Evolutionary conservation across 2,797 vertebrate species (phyloP).

Genomic region (Rhinella marina): DNA sequence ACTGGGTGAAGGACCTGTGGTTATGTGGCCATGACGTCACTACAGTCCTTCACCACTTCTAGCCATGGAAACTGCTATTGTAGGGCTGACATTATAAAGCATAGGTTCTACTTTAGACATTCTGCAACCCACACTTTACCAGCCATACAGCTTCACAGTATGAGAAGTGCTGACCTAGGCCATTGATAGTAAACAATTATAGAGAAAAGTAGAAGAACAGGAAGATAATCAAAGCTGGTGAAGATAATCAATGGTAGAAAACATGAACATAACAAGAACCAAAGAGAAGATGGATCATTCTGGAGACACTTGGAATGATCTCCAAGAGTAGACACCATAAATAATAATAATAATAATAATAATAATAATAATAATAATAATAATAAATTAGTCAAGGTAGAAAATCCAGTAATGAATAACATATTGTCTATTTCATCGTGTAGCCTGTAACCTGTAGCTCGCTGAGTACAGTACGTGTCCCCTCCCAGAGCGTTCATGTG

Average conservation of each 20-base stretch:
- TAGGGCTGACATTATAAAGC: no score
- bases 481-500: neutral
- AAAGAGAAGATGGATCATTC: neutral
- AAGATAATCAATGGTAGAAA: neutral
- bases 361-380: no score
- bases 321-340: neutral
- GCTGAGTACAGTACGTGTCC: neutral
- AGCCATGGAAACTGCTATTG: no score
- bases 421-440: neutral
- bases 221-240: neutral
- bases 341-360: no score
- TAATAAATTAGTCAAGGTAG: no score
- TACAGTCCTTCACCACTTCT: no score
- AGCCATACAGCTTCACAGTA: no score
- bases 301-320: neutral
- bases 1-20: no score
- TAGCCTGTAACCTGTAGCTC: no score
- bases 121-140: no score
- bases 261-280: neutral
- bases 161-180: neutral
- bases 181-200: neutral
- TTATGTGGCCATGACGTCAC: no score
- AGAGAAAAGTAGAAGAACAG: neutral
- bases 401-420: neutral
- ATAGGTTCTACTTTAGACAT: no score